Evolutionary conservation across 37 sponge, comb jelly and placozoan genomes (phyloP).

Genomic region (Axinella damicornis): DNA sequence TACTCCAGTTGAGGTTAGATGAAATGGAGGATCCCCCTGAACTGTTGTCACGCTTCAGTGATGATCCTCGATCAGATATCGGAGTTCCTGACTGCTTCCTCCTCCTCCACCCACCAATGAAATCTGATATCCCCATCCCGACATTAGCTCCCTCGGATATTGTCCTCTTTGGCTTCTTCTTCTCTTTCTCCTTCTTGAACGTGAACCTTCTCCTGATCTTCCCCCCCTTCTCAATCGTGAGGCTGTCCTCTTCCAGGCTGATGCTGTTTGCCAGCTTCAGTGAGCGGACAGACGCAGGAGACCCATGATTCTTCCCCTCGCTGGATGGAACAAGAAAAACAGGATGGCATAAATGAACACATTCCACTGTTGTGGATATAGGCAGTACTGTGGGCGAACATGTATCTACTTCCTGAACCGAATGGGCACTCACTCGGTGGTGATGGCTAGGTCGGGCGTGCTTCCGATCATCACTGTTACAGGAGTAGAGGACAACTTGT

Average conservation of each 20-base stretch:
- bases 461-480: slow-evolving; percentile 40
- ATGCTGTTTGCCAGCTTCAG: no score
- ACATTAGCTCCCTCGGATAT: neutral
- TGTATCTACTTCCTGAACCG: no score
- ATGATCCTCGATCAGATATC: neutral
- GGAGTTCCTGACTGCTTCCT: neutral
- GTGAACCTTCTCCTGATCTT: slow-evolving; percentile 13
- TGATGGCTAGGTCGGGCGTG: slow-evolving; percentile 40
- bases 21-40: slow-evolving; percentile 26
- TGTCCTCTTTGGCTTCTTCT: slow-evolving; percentile 24
- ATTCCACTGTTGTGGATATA: no score
- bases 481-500: neutral
- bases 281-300: no score
- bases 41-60: slow-evolving; percentile 3
- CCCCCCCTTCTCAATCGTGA: neutral
- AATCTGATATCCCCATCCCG: neutral
- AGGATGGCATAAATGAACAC: neutral
- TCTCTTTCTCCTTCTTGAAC: slow-evolving; percentile 29
- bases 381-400: no score
- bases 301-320: neutral
- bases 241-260: no score
- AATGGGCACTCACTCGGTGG: slow-evolving; percentile 1
- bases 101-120: neutral
- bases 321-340: neutral
- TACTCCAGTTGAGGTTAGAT: slow-evolving; percentile 47